phyloP scores from a whole-genome alignment of 1,140 invertebrate genomes.

The Charaxes varanes region DNA sequence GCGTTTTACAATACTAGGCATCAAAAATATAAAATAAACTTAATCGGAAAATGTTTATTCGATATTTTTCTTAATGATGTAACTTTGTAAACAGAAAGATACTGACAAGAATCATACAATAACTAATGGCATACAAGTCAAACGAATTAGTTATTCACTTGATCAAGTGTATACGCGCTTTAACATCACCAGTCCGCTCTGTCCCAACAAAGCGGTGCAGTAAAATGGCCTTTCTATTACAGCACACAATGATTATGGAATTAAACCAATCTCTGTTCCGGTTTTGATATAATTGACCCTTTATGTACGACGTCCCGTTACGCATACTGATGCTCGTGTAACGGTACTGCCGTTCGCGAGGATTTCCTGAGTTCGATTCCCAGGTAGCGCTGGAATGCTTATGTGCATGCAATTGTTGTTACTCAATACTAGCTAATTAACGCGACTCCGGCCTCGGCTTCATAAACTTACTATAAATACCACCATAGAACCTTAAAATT shows the following conservation, averaged over 20 bases:
- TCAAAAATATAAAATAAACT: too few relatives aligned
- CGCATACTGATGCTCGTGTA: conserved; percentile 43
- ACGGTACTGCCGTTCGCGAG: conserved; percentile 27
- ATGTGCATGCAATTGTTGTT: conserved; percentile 11
- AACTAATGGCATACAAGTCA: too few relatives aligned
- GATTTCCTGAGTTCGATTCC: conserved; percentile 61
- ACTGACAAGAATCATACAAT: too few relatives aligned
- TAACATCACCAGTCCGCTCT: conserved; percentile 14
- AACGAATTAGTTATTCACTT: too few relatives aligned
- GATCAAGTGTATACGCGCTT: too few relatives aligned
- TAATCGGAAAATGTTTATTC: too few relatives aligned
- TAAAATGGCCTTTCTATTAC: conserved; percentile 27
- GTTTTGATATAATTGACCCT: conserved; percentile 45
- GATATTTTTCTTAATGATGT: too few relatives aligned
- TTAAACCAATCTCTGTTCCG: conserved; percentile 60
- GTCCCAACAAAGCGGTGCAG: conserved; percentile 21
- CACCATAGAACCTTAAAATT: too few relatives aligned
- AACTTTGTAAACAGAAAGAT: too few relatives aligned
- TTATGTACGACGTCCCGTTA: conserved; percentile 45
- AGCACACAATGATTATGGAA: conserved; percentile 52
- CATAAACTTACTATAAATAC: too few relatives aligned
- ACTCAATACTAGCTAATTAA: neutral
- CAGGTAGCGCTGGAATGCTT: conserved; percentile 39
- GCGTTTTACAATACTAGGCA: too few relatives aligned
- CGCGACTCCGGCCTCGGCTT: too few relatives aligned